These are phyloP conservation scores for Notarius quadriscutis DNA, from an alignment of 2,113 vertebrate genomes.

Conservation along the genomic window DNA sequence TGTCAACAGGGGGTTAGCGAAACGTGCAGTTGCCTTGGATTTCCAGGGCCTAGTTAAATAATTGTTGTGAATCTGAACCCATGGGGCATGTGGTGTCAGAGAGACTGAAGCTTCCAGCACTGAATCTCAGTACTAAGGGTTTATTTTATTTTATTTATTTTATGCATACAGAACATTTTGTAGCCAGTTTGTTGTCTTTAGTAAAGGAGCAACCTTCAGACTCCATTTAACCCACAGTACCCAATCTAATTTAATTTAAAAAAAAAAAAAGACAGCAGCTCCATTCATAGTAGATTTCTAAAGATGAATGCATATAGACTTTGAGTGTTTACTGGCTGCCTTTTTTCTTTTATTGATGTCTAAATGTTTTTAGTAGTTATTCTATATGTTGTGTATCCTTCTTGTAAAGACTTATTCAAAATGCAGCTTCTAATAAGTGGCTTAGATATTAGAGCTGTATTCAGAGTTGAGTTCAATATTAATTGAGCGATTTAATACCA, in stretches of 20 bases:
- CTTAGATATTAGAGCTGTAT: neutral
- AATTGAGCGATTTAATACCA: neutral
- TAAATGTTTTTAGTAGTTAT: slow-evolving; percentile 17
- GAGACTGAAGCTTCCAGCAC: slow-evolving; percentile 55
- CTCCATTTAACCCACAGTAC: slow-evolving; percentile 6
- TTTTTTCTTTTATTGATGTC: slow-evolving; percentile 12
- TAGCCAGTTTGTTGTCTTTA: neutral
- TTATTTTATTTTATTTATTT: neutral
- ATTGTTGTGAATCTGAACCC: slow-evolving; percentile 50
- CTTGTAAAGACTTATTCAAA: neutral
- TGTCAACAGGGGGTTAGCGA: slow-evolving; percentile 54
- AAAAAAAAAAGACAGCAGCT: neutral
- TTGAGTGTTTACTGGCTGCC: slow-evolving; percentile 5
- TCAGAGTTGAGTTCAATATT: neutral
- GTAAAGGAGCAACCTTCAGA: slow-evolving; percentile 3
- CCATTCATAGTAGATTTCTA: neutral
- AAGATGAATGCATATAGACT: neutral
- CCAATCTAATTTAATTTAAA: neutral
- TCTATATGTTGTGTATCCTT: neutral
- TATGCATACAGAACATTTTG: slow-evolving; percentile 48
- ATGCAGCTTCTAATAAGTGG: slow-evolving; percentile 6
- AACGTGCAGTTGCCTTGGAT: slow-evolving; percentile 60
- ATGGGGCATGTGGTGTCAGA: slow-evolving; percentile 49
- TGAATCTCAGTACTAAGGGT: slow-evolving; percentile 41
- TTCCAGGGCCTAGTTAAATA: slow-evolving; percentile 57